Base-by-base conservation (phyloP, 2,113 vertebrate species). In the Callospermophilus lateralis region DNA sequence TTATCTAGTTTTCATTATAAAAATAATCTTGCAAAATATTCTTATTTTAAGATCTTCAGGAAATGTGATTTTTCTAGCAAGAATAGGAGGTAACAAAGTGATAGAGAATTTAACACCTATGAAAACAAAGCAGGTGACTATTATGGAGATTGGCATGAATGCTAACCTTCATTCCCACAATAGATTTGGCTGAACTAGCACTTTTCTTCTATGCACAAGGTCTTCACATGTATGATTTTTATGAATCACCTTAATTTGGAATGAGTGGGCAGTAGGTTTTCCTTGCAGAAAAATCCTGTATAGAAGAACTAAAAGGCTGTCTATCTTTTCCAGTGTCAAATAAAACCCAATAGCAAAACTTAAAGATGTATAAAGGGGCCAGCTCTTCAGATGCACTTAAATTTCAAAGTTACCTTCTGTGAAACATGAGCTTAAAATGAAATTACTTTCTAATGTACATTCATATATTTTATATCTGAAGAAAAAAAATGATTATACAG, bases 181-280 rank as follows among this genome's bases (percentile, higher is more conserved):
- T 37, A 78, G 65, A 58, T 92, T 58, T 65, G 55, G 80, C 93
- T 96, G 88, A 97, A 80, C 45, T 84, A 84, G 80, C 80, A 90
- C 28, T 92, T 93, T 68, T 84, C 53, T 77, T 10, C 39, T 53
- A 4, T 42, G 55, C 58, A 39, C 72, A 90, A 96, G 80, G 45
- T 93, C 87, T 96, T 90, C 68, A 68, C 48, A 51, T 37, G 61
- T 42, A 42, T 63, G 58, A 77, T 65, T 55, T n/a, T 95, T 90
- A 87, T 37, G 76, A 87, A 93, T 87, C 84, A 90, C 30, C 90
- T 45, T 92, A 67, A 88, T 92, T 84, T 97, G 90, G 20, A 92
- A 72, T 48, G 65, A 97, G 84, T 37, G 22, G 45, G n/a, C 37
- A 20, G 28, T 58, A 96, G 84, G 88, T 81, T 85, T 96, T 51